phyloP scores from a whole-genome alignment of 2,888 invertebrate genomes.

The Drosophila mimetica region DNA sequence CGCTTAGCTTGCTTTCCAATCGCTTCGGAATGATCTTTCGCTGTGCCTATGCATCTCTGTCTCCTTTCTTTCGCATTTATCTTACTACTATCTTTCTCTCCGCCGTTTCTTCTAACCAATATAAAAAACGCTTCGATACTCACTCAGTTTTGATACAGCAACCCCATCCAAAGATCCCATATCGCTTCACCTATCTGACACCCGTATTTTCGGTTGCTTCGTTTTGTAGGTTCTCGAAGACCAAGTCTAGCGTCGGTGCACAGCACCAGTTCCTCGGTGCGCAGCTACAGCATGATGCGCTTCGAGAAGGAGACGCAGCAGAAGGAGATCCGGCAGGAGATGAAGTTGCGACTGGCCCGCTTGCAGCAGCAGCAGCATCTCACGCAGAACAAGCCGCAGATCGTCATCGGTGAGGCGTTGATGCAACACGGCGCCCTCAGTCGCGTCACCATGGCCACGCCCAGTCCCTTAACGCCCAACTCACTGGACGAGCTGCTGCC shows the following conservation, averaged over 20 bases:
- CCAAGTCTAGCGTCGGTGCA: conserved; percentile 94
- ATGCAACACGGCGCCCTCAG: conserved; percentile 77
- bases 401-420: conserved; percentile 85
- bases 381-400: conserved; percentile 86
- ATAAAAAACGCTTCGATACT: conserved; percentile 40
- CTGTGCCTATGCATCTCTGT: conserved; percentile 33
- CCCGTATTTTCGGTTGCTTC: neutral
- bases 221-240: conserved; percentile 91
- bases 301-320: conserved; percentile 93
- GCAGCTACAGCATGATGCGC: conserved; percentile 92
- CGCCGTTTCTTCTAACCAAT: conserved; percentile 32
- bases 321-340: conserved; percentile 90
- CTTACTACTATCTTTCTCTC: conserved; percentile 11
- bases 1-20: conserved; percentile 32
- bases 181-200: neutral
- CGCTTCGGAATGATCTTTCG: conserved; percentile 39
- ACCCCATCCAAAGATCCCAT: conserved; percentile 6
- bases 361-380: conserved; percentile 86
- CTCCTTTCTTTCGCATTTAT: conserved; percentile 11
- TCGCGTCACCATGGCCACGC: conserved; percentile 85
- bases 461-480: conserved; percentile 92
- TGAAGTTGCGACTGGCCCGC: conserved; percentile 90
- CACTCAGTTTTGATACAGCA: conserved; percentile 33
- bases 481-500: conserved; percentile 93
- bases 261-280: conserved; percentile 92